Evolutionary conservation across 2,888 invertebrate genomes (phyloP).

Genomic region (Apamea sordens): DNA sequence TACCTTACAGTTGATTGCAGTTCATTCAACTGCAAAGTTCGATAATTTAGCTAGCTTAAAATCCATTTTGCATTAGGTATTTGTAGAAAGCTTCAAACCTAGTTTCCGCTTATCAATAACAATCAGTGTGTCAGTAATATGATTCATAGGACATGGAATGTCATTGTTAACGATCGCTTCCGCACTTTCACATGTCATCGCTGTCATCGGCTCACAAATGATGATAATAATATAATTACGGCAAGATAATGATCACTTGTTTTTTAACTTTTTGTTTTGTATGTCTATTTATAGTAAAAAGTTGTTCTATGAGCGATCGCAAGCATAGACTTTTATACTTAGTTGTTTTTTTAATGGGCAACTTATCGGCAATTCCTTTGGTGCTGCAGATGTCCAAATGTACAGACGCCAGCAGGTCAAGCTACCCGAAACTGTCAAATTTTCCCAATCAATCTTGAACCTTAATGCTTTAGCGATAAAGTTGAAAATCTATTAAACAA

Average conservation of each 20-base stretch:
- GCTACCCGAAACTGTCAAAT: no score
- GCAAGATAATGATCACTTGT: slow-evolving; percentile 25
- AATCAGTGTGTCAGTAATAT: slow-evolving; percentile 42
- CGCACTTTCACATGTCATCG: slow-evolving; percentile 63
- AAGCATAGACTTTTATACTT: not conserved
- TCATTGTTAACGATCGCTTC: slow-evolving; percentile 55
- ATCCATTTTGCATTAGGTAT: not conserved
- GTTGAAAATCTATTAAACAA: no score
- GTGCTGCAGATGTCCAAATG: not conserved
- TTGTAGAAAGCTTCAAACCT: not conserved
- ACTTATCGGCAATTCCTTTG: not conserved
- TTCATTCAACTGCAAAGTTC: not conserved
- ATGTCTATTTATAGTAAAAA: not conserved
- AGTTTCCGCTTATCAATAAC: slow-evolving; percentile 38
- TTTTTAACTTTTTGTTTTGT: slow-evolving; percentile 14
- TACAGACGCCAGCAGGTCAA: no score
- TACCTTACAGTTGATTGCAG: not conserved
- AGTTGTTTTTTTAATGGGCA: not conserved
- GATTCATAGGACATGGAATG: slow-evolving; percentile 57
- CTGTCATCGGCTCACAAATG: slow-evolving; percentile 39
- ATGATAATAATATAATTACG: slow-evolving; percentile 43
- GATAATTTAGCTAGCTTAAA: not conserved
- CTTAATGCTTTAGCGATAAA: no score
- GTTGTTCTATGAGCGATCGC: not conserved
- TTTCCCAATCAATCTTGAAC: no score